Percentiles rank a stretch among this genome's conserved stretches.
Evolutionary conservation across 2,113 vertebrate genomes (phyloP).

Genomic region (Scortum barcoo): DNA sequence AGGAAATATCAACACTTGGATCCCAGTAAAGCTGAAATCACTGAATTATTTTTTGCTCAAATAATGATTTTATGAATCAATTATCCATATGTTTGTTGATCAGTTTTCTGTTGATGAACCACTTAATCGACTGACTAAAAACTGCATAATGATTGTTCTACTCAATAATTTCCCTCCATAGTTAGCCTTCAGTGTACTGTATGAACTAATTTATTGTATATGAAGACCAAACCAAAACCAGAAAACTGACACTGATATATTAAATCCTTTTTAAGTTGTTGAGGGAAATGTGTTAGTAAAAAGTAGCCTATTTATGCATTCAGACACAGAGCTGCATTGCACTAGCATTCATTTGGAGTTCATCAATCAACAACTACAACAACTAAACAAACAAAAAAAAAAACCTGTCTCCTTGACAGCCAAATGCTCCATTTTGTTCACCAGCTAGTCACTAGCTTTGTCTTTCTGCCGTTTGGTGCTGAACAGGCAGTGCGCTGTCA

Average conservation of each 20-base stretch:
- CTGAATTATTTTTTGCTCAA: not conserved
- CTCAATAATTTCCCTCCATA: not conserved
- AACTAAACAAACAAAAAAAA: too few species aligned
- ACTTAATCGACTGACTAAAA: too few species aligned
- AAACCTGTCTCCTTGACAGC: not conserved
- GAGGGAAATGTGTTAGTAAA: not conserved
- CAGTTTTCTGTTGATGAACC: not conserved
- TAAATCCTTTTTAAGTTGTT: not conserved
- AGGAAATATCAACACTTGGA: not conserved
- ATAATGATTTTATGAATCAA: not conserved
- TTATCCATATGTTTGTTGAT: not conserved
- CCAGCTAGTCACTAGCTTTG: not conserved
- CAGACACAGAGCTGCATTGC: too few species aligned
- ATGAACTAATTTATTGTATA: too few species aligned
- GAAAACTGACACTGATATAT: not conserved
- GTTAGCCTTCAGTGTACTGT: not conserved
- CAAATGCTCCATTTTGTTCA: slow-evolving; percentile 1
- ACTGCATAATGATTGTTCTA: not conserved
- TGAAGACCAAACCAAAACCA: too few species aligned
- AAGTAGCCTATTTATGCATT: too few species aligned
- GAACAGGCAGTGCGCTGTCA: not conserved
- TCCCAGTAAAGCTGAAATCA: not conserved
- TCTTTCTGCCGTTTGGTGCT: not conserved
- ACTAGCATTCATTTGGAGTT: too few species aligned
- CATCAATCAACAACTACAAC: too few species aligned